A percentile compares a stretch with the other conserved stretches of the same genome.
phyloP scores from a whole-genome alignment of 2,888 invertebrate genomes.

The Tenthredo amoena region DNA sequence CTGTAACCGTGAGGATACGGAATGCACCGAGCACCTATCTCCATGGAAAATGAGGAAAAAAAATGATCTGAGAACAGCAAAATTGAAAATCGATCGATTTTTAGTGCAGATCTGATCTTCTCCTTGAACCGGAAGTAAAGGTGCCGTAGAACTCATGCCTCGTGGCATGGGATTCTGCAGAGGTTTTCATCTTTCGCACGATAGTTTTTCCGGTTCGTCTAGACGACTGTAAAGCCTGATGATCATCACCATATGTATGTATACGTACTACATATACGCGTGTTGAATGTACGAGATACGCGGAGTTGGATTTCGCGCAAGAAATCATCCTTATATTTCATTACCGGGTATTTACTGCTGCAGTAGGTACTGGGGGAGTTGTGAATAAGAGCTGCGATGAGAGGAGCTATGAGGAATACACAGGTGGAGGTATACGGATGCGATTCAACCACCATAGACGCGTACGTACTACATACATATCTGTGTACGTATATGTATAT shows the following conservation, averaged over 20 bases:
- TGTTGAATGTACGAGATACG: not conserved
- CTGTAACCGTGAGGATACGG: not conserved
- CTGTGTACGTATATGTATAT: too few relatives aligned
- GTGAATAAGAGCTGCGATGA: constrained; percentile 22
- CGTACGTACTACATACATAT: not conserved
- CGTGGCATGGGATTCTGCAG: not conserved
- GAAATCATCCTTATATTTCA: constrained; percentile 46
- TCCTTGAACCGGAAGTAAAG: not conserved
- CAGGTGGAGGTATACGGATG: not conserved
- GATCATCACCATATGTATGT: not conserved
- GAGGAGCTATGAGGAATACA: constrained; percentile 20
- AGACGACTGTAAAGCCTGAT: constrained; percentile 6
- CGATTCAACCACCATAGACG: too few relatives aligned
- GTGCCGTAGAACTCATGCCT: not conserved
- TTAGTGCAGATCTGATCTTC: not conserved
- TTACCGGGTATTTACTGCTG: constrained; percentile 32
- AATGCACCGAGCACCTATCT: not conserved
- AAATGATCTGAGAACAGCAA: not conserved
- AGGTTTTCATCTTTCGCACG: not conserved
- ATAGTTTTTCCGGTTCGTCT: not conserved
- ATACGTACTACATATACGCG: not conserved
- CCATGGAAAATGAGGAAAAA: not conserved
- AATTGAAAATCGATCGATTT: not conserved
- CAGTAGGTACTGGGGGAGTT: not conserved
- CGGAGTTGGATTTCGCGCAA: constrained; percentile 34